Base-by-base conservation (phyloP, 2,888 invertebrate species). In the Rhimphoctona megacephalus region DNA sequence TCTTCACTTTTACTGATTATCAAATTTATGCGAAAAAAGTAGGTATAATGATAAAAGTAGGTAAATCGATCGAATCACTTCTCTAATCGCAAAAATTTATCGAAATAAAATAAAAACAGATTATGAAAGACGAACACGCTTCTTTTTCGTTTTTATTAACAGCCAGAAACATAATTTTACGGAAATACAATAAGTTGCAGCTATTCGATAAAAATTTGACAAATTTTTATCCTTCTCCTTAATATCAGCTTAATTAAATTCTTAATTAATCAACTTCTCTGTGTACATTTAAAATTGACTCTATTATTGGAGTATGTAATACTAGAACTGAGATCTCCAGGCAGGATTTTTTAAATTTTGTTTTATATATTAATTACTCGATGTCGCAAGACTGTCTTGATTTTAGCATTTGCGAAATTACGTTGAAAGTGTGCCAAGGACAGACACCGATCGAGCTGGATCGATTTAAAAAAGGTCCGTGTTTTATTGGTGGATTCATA, bases 401-500 rank as follows among this genome's bases (percentile, higher is more conserved):
- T 66, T 30, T 49, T 33, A 25, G n/a, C 9, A 14, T 81, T 81
- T 66, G 66, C 61, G 77, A 81, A 85, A 85, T 54, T 25, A 33
- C 36, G 61, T 72, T 14, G 19, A 70, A 85, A 79, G 74, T 74
- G 70, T 82, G 85, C 64, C 85, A 82, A 85, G 85, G 79, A 67
- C 57, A 52, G 14, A 39, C 49, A 82, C 64, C 70, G 54, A 82
- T 85, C 61, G 76, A 77, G 66, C 39, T 25, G 30, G 6, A 57
- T 30, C 43, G 72, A 9, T 46, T 36, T 14, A 25, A 57, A 46
- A 74, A 74, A 57, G 54, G 30, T 39, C 36, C 54, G 39, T 67
- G 43, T 61, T 80, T 64, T 36, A 64, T 52, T 36, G 49, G 25
- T 25, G 30, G 36, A 49, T 73, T 81, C 39, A 64, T 73, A 46